These are phyloP conservation scores for Tetramorium simillimum DNA, from an alignment of 1,140 invertebrate genomes.

Conservation along the genomic window DNA sequence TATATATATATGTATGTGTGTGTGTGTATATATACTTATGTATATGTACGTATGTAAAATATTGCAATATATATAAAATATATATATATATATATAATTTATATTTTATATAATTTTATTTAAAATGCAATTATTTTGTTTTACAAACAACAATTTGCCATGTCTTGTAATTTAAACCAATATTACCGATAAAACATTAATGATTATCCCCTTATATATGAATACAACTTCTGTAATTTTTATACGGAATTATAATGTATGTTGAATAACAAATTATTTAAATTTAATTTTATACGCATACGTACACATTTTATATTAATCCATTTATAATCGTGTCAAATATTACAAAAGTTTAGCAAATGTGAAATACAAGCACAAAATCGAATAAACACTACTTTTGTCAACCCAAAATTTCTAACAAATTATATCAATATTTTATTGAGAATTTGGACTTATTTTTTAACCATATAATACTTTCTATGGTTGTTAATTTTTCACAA, in stretches of 20 bases:
- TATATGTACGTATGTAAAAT: too few relatives aligned
- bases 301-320: constrained; percentile 4
- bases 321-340: background rate
- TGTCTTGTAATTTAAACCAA: background rate
- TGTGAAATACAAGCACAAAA: background rate
- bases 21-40: background rate
- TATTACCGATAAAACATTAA: background rate
- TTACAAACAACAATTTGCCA: background rate
- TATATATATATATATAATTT: background rate
- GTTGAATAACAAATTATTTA: constrained; percentile 28
- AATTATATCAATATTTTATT: constrained; percentile 4
- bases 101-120: too few relatives aligned
- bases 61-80: background rate
- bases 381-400: background rate
- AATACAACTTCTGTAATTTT: constrained; percentile 19
- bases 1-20: too few relatives aligned
- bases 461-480: background rate
- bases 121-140: background rate
- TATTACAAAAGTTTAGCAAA: constrained; percentile 6
- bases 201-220: background rate
- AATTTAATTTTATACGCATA: background rate
- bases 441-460: background rate
- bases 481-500: background rate
- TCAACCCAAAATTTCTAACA: background rate
- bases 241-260: constrained; percentile 36